These are phyloP conservation scores for Dascyllus trimaculatus DNA, from an alignment of 2,113 vertebrate genomes.

Conservation along the genomic window DNA sequence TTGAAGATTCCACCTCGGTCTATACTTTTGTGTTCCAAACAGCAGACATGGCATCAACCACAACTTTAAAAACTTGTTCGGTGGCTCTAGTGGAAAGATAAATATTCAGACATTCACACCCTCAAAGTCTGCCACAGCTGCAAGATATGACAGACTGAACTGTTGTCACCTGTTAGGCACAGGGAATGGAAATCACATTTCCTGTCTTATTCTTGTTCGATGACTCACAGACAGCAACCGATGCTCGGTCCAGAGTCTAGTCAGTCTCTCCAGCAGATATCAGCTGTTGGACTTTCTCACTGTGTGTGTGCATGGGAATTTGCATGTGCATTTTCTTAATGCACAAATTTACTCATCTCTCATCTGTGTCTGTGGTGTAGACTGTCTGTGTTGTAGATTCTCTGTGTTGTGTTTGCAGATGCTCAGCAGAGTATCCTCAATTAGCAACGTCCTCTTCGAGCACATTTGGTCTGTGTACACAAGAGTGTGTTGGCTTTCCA, in stretches of 20 bases:
- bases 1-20: background rate
- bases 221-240: constrained; percentile 35
- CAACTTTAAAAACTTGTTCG: background rate
- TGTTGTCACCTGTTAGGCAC: constrained; percentile 43
- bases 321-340: background rate
- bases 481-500: constrained; percentile 9
- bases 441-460: too few relatives aligned
- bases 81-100: constrained; percentile 3
- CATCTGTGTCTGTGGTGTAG: background rate
- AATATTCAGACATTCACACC: constrained; percentile 25
- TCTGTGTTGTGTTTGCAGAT: background rate
- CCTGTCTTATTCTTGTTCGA: constrained; percentile 52
- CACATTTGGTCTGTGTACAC: too few relatives aligned
- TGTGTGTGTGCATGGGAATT: constrained; percentile 19
- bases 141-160: constrained; percentile 36
- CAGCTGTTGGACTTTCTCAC: constrained; percentile 68
- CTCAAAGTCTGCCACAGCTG: constrained; percentile 68
- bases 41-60: background rate
- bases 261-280: constrained; percentile 59
- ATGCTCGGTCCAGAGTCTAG: constrained; percentile 11
- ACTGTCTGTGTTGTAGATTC: too few relatives aligned
- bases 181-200: background rate
- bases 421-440: background rate
- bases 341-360: background rate
- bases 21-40: too few relatives aligned